phyloP scores from a whole-genome alignment of 2,888 invertebrate genomes.

The Stenurella melanura region DNA sequence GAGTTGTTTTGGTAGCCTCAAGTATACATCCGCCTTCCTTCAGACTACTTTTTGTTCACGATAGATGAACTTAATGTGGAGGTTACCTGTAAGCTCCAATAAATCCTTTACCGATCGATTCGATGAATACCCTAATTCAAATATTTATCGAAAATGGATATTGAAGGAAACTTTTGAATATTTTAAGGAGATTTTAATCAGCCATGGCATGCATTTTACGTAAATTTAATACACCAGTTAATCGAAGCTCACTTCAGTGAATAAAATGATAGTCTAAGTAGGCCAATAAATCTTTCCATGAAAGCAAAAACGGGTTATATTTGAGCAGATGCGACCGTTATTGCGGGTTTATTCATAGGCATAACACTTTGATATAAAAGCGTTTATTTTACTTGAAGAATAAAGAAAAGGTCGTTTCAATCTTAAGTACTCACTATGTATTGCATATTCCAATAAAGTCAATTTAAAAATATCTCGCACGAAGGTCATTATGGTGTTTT shows the following conservation, averaged over 20 bases:
- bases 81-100: background rate
- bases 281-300: background rate
- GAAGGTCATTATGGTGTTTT: too few relatives aligned
- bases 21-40: too few relatives aligned
- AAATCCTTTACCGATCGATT: background rate
- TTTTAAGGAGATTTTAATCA: constrained; percentile 9
- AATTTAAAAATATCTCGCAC: too few relatives aligned
- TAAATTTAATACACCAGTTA: constrained; percentile 6
- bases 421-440: too few relatives aligned
- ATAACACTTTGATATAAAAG: too few relatives aligned
- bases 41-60: background rate
- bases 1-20: too few relatives aligned
- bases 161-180: background rate
- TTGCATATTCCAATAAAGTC: too few relatives aligned
- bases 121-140: background rate
- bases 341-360: too few relatives aligned
- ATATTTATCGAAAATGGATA: constrained; percentile 6
- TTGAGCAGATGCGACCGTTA: too few relatives aligned
- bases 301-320: background rate
- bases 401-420: too few relatives aligned
- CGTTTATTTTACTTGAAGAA: too few relatives aligned
- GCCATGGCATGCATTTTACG: background rate
- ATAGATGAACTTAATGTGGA: background rate
- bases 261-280: background rate
- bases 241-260: background rate